phyloP scores from a whole-genome alignment of 2,888 invertebrate genomes.

The Omphaloscelis lunosa region DNA sequence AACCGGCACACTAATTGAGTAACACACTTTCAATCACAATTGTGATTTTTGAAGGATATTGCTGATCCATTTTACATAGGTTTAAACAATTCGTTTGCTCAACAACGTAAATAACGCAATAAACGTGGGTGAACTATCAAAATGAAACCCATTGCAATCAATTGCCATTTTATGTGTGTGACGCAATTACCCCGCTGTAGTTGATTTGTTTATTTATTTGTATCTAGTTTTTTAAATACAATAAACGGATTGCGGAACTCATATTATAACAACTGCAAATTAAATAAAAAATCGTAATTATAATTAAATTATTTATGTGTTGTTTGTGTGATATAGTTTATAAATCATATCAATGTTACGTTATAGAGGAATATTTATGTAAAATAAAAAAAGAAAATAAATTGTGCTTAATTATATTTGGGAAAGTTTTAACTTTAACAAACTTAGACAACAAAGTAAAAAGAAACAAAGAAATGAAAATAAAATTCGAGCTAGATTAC shows the following conservation, averaged over 20 bases:
- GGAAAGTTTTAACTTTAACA: not conserved
- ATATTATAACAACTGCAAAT: not conserved
- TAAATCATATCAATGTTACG: not conserved
- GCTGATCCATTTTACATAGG: too few relatives aligned
- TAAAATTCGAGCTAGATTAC: not conserved
- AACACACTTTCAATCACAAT: too few relatives aligned
- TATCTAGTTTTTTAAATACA: not conserved
- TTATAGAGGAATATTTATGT: not conserved
- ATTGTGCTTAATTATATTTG: not conserved
- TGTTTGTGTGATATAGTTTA: slow-evolving; percentile 28
- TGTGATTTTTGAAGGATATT: too few relatives aligned
- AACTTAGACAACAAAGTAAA: not conserved
- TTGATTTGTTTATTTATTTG: slow-evolving; percentile 1
- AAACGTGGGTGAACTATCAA: too few relatives aligned
- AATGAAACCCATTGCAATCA: too few relatives aligned
- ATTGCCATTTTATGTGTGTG: too few relatives aligned
- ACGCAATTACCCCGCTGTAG: too few relatives aligned
- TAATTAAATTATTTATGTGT: not conserved
- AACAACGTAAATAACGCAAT: too few relatives aligned
- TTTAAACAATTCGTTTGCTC: too few relatives aligned
- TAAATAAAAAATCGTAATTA: not conserved
- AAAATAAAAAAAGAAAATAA: not conserved
- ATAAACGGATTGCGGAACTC: not conserved
- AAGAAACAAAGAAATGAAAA: not conserved
- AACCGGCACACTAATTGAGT: not conserved